Base-by-base conservation (phyloP, 1,140 invertebrate species). In the Drosophila setifemur region DNA sequence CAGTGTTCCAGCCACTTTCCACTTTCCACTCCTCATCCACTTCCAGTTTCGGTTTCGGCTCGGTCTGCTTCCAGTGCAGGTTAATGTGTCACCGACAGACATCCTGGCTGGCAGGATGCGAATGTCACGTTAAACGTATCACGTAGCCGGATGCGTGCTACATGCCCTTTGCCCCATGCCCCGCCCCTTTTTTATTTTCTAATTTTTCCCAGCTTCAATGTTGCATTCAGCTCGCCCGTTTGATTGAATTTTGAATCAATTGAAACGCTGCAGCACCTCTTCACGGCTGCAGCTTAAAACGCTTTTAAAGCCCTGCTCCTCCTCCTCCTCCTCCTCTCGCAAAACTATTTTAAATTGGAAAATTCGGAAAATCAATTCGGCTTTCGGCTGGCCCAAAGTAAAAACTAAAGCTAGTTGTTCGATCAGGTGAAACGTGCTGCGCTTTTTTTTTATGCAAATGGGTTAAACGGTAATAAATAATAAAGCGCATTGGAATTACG, bases 51-150 rank as follows among this genome's bases (percentile, higher is more conserved):
- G 14, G 48, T 19, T 25, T 23, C n/a, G n/a, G n/a, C n/a, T n/a
- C n/a, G n/a, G n/a, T n/a, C n/a, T n/a, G n/a, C n/a, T n/a, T n/a
- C 8, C 52, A 14, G 52, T 45, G 21, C 78, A 82, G 81, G 78
- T 70, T 66, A 82, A 82, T 82, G 66, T 75, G 68, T 53, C 55
- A 53, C 23, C 45, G 5, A 37, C 52, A 53, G 28, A 31, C 40
- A 50, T 28, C 40, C 35, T 57, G 23, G 28, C 5, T 16, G 31
- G 25, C 33, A 44, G 60, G 39, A 64, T 53, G 47, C 49, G 53
- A 61, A 44, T 61, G 57, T 61, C 57, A 61, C 57, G 57, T 61
- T 61, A 61, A 61, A 60, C 37, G 57, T 31, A 58, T 61, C 57
- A 61, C 57, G 57, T 61, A 61, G 35, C 53, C 55, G 60, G 60